These are phyloP conservation scores for human DNA, from an alignment of 2,113 vertebrate genomes.

Conservation along the genomic window DNA sequence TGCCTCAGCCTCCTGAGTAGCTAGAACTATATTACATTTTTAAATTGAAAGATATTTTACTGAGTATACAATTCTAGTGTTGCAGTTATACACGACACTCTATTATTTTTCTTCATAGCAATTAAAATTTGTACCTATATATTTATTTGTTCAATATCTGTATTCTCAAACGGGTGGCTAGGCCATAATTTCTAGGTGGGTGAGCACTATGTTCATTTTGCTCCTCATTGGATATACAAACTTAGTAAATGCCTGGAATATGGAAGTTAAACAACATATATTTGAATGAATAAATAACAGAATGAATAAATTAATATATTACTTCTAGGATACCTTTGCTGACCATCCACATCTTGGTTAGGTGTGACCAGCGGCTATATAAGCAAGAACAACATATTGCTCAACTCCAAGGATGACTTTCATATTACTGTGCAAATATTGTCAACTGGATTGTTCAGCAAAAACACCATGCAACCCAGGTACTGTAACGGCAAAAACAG, in stretches of 20 bases:
- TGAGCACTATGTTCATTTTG: neutral
- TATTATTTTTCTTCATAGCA: neutral
- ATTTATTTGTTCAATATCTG: neutral
- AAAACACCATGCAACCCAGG: neutral
- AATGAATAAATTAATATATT: neutral
- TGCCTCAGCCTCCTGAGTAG: too few species aligned
- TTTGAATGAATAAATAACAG: neutral
- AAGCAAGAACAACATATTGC: neutral
- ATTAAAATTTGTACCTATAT: neutral
- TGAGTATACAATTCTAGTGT: neutral
- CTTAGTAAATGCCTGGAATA: neutral
- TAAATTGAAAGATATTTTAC: neutral
- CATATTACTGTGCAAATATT: neutral
- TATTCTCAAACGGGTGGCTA: neutral
- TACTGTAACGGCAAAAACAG: neutral
- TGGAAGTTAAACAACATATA: neutral
- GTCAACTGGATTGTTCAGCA: neutral
- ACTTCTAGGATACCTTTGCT: neutral
- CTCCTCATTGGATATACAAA: neutral
- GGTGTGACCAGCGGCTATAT: neutral
- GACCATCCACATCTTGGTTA: neutral
- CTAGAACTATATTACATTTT: neutral
- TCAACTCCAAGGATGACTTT: neutral
- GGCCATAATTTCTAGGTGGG: neutral
- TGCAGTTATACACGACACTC: neutral